Evolutionary conservation across 2,888 invertebrate genomes (phyloP).

Genomic region (Eupithecia pulchellata): DNA sequence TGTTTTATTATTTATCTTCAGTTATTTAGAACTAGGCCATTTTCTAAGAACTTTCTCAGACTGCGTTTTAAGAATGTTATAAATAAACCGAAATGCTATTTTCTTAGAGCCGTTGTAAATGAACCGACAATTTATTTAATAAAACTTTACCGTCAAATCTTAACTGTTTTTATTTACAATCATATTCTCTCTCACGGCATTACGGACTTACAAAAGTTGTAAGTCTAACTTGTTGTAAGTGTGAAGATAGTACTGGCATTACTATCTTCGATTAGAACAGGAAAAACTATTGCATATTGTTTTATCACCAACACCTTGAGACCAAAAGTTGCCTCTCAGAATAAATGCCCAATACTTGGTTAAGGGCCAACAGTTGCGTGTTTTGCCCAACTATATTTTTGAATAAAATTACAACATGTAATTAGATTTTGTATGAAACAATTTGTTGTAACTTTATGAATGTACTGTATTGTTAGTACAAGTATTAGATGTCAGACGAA

Average conservation of each 20-base stretch:
- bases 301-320: neutral
- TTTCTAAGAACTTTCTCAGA: constrained; percentile 7
- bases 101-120: constrained; percentile 38
- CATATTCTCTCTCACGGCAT: neutral
- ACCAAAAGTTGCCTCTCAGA: neutral
- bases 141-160: constrained; percentile 40
- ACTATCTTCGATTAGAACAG: too few species aligned
- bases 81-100: constrained; percentile 28
- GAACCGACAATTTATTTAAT: constrained; percentile 42
- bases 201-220: too few species aligned
- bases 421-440: constrained; percentile 46
- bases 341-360: neutral
- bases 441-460: constrained; percentile 40
- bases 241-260: too few species aligned
- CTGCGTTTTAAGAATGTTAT: constrained; percentile 10
- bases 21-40: neutral
- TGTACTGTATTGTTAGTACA: constrained; percentile 38
- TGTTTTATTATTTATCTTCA: neutral
- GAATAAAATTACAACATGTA: constrained; percentile 43
- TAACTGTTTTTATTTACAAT: constrained; percentile 14
- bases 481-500: constrained; percentile 46
- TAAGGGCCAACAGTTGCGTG: neutral
- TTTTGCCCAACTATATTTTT: constrained; percentile 38
- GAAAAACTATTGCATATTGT: neutral
- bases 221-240: too few species aligned